A percentile compares a stretch with the other conserved stretches of the same genome.
These are phyloP conservation scores for Triplophysa dalaica DNA, from an alignment of 2,113 vertebrate genomes.

Conservation along the genomic window DNA sequence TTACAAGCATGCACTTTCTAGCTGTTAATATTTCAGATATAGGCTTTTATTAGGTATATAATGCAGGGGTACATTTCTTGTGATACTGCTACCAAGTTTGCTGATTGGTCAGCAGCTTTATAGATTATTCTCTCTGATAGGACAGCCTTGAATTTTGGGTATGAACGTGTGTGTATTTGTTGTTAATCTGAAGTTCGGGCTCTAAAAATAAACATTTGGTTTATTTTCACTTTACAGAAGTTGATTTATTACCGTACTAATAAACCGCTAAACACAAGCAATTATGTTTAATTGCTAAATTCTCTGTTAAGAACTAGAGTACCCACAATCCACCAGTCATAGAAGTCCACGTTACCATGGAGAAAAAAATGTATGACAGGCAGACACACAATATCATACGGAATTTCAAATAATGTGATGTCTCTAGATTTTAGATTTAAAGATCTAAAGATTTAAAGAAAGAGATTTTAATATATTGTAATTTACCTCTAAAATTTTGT, in stretches of 20 bases:
- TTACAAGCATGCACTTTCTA: constrained; percentile 33
- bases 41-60: neutral
- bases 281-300: too few species aligned
- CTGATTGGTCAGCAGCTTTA: neutral
- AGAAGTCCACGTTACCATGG: too few species aligned
- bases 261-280: too few species aligned
- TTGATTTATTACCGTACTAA: neutral
- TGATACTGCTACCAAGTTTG: neutral
- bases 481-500: too few species aligned
- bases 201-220: neutral
- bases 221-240: neutral
- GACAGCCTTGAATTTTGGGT: neutral
- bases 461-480: too few species aligned
- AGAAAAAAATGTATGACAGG: too few species aligned
- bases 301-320: too few species aligned
- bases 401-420: too few species aligned
- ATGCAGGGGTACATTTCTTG: neutral
- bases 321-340: too few species aligned
- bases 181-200: neutral
- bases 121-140: neutral
- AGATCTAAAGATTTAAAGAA: too few species aligned
- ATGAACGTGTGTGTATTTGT: neutral
- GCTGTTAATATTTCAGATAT: constrained; percentile 59
- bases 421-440: too few species aligned
- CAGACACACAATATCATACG: too few species aligned